Percentiles rank a stretch among this genome's conserved stretches.
Evolutionary conservation across 2,797 vertebrate genomes (phyloP).

Genomic region (Etheostoma nigrum): DNA sequence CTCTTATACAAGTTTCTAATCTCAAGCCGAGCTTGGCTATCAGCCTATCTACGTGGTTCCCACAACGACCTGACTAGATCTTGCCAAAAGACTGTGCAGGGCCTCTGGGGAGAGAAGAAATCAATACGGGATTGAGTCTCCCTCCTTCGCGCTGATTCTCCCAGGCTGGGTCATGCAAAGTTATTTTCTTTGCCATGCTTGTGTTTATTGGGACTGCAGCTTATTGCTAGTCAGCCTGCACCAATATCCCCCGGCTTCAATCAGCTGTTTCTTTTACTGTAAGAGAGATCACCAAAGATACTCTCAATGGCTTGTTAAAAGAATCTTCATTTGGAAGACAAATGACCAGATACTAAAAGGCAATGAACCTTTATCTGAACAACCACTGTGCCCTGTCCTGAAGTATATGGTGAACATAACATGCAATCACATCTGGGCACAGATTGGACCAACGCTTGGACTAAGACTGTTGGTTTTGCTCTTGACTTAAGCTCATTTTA

Average conservation of each 20-base stretch:
- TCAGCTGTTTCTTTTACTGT: background rate
- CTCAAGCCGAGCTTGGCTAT: conserved; percentile 29
- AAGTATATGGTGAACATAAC: conserved; percentile 32
- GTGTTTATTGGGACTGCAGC: conserved; percentile 48
- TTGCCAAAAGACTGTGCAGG: conserved; percentile 32
- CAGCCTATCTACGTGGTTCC: conserved; percentile 20
- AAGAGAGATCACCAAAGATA: conserved; percentile 30
- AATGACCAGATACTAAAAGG: conserved; percentile 36
- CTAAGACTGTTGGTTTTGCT: background rate
- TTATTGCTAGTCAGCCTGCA: conserved; percentile 18
- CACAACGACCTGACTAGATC: conserved; percentile 29
- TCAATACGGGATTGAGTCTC: conserved; percentile 62
- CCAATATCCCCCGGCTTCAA: conserved; percentile 7
- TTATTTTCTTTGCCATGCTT: conserved; percentile 56
- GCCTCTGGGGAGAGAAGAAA: conserved; percentile 37
- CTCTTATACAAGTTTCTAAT: conserved; percentile 52
- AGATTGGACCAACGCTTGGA: background rate
- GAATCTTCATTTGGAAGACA: conserved; percentile 52
- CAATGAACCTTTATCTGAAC: conserved; percentile 51
- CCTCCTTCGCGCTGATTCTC: conserved; percentile 34
- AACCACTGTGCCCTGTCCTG: conserved; percentile 6
- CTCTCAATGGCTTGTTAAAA: conserved; percentile 29
- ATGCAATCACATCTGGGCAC: conserved; percentile 30
- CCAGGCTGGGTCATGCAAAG: conserved; percentile 45
- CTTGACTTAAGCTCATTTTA: background rate